These are phyloP conservation scores for Anthonomus grandis DNA, from an alignment of 1,140 invertebrate species.

Conservation along the genomic window DNA sequence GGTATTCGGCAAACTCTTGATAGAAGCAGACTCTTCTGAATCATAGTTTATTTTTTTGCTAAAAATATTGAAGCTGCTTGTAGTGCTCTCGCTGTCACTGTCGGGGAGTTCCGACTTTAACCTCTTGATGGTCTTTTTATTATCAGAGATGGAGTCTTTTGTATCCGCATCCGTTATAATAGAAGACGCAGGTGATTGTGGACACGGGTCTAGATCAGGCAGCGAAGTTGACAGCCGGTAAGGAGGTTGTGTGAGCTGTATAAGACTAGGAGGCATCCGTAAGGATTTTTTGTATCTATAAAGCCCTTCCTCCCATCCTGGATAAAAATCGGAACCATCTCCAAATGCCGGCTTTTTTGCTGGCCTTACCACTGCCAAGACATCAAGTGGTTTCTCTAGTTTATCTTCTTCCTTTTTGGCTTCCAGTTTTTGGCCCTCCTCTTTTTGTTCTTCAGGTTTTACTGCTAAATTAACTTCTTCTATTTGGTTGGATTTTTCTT, in stretches of 20 bases:
- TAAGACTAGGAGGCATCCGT: slow-evolving; percentile 72
- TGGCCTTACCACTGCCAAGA: slow-evolving; percentile 26
- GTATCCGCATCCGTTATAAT: slow-evolving; percentile 51
- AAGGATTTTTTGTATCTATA: slow-evolving; percentile 77
- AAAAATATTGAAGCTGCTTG: slow-evolving; percentile 58
- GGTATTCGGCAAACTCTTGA: slow-evolving; percentile 40
- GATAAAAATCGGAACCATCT: slow-evolving; percentile 69
- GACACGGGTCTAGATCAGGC: slow-evolving; percentile 69
- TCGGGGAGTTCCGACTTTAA: slow-evolving; percentile 55
- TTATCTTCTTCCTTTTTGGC: background rate
- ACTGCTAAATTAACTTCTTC: background rate
- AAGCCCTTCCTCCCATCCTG: slow-evolving; percentile 77
- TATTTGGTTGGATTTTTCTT: slow-evolving; percentile 41
- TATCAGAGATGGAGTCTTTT: slow-evolving; percentile 22
- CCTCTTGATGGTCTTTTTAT: slow-evolving; percentile 24
- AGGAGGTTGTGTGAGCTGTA: slow-evolving; percentile 66
- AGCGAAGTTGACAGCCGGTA: slow-evolving; percentile 65
- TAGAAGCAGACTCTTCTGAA: slow-evolving; percentile 60
- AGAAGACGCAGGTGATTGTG: slow-evolving; percentile 61
- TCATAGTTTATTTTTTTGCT: slow-evolving; percentile 60
- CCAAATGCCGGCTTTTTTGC: slow-evolving; percentile 63
- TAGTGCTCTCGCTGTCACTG: slow-evolving; percentile 65
- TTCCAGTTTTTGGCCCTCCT: slow-evolving; percentile 9
- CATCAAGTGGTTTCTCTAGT: slow-evolving; percentile 16
- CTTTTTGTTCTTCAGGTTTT: too few species aligned